Base-by-base conservation (phyloP, 2,113 vertebrate genomes). In the Apodemus sylvaticus region DNA sequence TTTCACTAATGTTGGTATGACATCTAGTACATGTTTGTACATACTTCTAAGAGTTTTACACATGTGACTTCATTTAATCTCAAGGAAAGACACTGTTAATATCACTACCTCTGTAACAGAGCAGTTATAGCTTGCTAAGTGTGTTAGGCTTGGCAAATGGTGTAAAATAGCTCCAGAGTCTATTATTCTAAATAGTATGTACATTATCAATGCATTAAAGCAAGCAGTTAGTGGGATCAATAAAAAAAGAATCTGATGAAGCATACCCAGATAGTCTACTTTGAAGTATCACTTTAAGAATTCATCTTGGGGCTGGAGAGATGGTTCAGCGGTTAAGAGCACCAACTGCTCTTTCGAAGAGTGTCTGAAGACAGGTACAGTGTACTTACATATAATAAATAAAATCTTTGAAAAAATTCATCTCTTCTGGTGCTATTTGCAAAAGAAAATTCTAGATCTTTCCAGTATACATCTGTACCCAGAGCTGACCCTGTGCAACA, bases 221-320 rank as follows among this genome's bases (percentile, higher is more conserved):
- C 60, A 55, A 36, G 26, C 2, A 78, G 26, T 53, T 78, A 74
- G n/a, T 11, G 51, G 85, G 66, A 60, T 64, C 74, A 90, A 68
- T 83, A 62, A 71, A 34, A 91, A 71, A 70, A 55, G 16, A 71
- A 34, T 34, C 64, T 77, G 31, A 62, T 31, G 90, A 92, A 77
- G 3, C 24, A 90, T 71, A 58, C 11, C 14, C 4, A 78, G 53
- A 82, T 77, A 62, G 77, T 48, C 82, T 83, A 39, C 70, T 93
- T 83, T 92, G 31, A 96, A 26, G 13, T 62, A 66, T n/a, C 29
- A 39, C 66, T 60, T 86, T 22, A 92, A 92, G 42, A 86, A 90
- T 26, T 45, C 20, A 34, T 1, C 29, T 76, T n/a, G n/a, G n/a
- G n/a, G n/a, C n/a, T n/a, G n/a, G n/a, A n/a, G n/a, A n/a, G n/a